These are phyloP conservation scores for Octodon degus DNA, from an alignment of 2,113 vertebrate genomes.

Conservation along the genomic window DNA sequence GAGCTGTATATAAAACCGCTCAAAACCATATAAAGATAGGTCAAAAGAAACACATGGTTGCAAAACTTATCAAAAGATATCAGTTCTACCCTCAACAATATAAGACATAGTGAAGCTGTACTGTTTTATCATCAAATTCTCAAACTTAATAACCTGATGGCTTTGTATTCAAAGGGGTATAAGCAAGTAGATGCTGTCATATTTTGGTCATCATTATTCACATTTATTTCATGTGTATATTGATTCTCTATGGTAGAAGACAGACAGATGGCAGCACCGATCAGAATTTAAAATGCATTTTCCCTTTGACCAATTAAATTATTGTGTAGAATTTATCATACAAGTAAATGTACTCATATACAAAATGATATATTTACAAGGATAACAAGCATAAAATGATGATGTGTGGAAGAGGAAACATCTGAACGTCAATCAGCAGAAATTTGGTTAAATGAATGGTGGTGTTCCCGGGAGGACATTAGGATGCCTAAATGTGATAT, in stretches of 20 bases:
- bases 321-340: not conserved
- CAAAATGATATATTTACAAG: not conserved
- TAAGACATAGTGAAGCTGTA: not conserved
- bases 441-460: not conserved
- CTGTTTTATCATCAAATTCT: not conserved
- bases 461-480: too few species aligned
- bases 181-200: not conserved
- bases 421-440: not conserved
- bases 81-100: not conserved
- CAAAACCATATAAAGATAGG: not conserved
- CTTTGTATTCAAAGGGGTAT: not conserved
- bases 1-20: not conserved
- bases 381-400: not conserved
- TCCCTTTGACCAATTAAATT: not conserved
- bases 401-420: not conserved
- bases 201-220: not conserved
- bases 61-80: not conserved
- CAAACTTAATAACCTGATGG: not conserved
- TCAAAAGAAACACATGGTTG: not conserved
- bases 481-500: too few species aligned
- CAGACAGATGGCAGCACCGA: not conserved
- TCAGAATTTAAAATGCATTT: constrained; percentile 1
- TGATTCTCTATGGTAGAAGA: not conserved
- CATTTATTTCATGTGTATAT: not conserved
- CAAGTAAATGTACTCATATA: not conserved